These are phyloP conservation scores for Hippocampus mohnikei DNA, from an alignment of 2,113 vertebrate genomes.

Conservation along the genomic window DNA sequence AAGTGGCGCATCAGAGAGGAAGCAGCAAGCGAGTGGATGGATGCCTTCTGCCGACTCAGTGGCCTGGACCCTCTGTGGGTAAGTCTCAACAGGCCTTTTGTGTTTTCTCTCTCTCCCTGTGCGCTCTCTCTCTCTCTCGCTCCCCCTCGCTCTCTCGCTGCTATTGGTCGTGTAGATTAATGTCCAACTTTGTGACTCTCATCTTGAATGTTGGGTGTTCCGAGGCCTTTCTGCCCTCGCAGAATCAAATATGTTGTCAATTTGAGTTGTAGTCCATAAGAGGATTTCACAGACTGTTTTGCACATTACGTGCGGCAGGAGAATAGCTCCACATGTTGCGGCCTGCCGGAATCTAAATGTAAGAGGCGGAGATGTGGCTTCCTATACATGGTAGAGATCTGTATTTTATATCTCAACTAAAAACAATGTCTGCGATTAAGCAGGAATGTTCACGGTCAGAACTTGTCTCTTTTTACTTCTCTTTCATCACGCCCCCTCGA, in stretches of 20 bases:
- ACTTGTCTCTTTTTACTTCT: conserved; percentile 1
- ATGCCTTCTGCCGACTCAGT: conserved; percentile 77
- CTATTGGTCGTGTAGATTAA: not conserved
- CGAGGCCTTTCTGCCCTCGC: not conserved
- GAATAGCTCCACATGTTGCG: conserved; percentile 8
- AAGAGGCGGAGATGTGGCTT: not conserved
- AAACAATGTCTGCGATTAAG: conserved; percentile 29
- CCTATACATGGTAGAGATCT: conserved; percentile 38
- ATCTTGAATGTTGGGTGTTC: not conserved
- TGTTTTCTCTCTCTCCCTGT: not conserved
- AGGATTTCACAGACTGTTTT: not conserved
- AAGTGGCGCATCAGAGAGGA: conserved; percentile 51
- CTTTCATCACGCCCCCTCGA: not conserved
- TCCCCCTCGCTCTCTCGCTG: not conserved
- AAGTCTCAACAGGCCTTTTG: conserved; percentile 51
- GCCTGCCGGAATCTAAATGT: not conserved
- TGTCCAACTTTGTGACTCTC: not conserved
- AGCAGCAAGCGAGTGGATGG: conserved; percentile 70
- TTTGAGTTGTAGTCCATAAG: not conserved
- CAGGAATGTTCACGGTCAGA: conserved; percentile 17
- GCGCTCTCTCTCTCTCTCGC: not conserved
- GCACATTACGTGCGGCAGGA: conserved; percentile 8
- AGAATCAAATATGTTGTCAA: not conserved
- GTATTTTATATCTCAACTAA: conserved; percentile 40
- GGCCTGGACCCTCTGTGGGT: conserved; percentile 80